Base-by-base conservation (phyloP, 2,797 vertebrate species). In the Dendrocincla fuliginosa region DNA sequence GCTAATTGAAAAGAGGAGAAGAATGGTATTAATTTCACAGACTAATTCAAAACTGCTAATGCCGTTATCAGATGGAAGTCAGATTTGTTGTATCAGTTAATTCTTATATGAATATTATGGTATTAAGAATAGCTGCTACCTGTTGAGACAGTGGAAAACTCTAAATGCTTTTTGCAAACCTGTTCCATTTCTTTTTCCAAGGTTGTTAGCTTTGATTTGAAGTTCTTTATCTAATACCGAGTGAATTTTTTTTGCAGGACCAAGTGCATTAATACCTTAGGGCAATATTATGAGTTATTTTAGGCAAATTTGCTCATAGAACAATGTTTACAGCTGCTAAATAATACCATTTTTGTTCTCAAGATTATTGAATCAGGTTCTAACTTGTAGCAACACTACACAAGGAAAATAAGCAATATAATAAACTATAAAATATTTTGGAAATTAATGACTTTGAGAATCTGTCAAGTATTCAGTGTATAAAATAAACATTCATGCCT, bases 241-340 rank as follows among this genome's bases (percentile, higher is more conserved):
- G 49, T 49, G 30, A 35, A 1, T 82, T 76, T 84, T 78, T 83
- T 94, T 84, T 83, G 7, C 30, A 68, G 69, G 73, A 95, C 76
- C 67, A 92, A 96, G 79, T 80, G 75, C 75, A 80, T 91, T 93
- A 88, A 88, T 89, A 84, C 60, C 70, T 93, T 68, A 67, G 53
- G 59, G 85, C 49, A 84, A 19, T 77, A 78, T 84, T 91, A 33
- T 55, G 63, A 80, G 30, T 70, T 89, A 87, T 90, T 84, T 83
- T 95, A 94, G 80, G 56, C 87, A 94, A 96, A 92, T 90, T 39
- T 91, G 61, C 37, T 71, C 74, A 68, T 50, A 60, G 76, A 89
- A 44, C 55, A 63, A 41, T 70, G 79, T 85, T 89, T 87, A 78
- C 18, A 63, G 22, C 61, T 84, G 15, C 61, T 84, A 78, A 90